Evolutionary conservation across 2,113 vertebrate genomes (phyloP).

Genomic region (Pagrus major): DNA sequence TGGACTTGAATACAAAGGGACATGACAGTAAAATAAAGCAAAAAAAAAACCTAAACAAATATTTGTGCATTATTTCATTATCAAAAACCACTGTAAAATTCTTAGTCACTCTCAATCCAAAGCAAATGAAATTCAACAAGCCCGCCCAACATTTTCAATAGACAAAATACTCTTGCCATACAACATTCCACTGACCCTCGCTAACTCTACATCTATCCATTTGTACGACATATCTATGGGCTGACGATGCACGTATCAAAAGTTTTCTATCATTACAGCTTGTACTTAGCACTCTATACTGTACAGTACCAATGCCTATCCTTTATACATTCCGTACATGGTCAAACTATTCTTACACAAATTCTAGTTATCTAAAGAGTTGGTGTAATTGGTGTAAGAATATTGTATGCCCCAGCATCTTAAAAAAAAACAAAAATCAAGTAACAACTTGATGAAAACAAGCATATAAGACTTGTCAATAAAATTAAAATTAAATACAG

Average conservation of each 20-base stretch:
- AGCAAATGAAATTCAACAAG: slow-evolving; percentile 51
- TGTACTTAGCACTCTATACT: slow-evolving; percentile 61
- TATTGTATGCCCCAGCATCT: slow-evolving; percentile 62
- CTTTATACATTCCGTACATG: slow-evolving; percentile 74
- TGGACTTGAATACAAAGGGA: slow-evolving; percentile 56
- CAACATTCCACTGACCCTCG: slow-evolving; percentile 67
- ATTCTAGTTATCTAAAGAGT: slow-evolving; percentile 52
- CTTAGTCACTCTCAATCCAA: slow-evolving; percentile 39
- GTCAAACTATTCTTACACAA: slow-evolving; percentile 68
- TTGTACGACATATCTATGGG: slow-evolving; percentile 60
- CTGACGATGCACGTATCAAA: slow-evolving; percentile 57
- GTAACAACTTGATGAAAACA: slow-evolving; percentile 58
- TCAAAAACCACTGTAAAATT: slow-evolving; percentile 61
- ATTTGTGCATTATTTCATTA: slow-evolving; percentile 70
- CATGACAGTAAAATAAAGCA: slow-evolving; percentile 54
- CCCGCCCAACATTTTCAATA: slow-evolving; percentile 45
- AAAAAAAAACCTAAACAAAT: slow-evolving; percentile 52
- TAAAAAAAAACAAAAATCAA: slow-evolving; percentile 49
- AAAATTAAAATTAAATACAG: slow-evolving; percentile 80
- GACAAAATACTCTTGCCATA: slow-evolving; percentile 59
- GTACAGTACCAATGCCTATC: slow-evolving; percentile 73
- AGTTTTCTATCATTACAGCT: slow-evolving; percentile 61
- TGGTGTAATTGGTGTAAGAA: slow-evolving; percentile 65
- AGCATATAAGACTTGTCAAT: slow-evolving; percentile 77
- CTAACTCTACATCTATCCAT: slow-evolving; percentile 68